Conservation (phyloP, 2,888 invertebrate species). For the Torymus texanus region DNA sequence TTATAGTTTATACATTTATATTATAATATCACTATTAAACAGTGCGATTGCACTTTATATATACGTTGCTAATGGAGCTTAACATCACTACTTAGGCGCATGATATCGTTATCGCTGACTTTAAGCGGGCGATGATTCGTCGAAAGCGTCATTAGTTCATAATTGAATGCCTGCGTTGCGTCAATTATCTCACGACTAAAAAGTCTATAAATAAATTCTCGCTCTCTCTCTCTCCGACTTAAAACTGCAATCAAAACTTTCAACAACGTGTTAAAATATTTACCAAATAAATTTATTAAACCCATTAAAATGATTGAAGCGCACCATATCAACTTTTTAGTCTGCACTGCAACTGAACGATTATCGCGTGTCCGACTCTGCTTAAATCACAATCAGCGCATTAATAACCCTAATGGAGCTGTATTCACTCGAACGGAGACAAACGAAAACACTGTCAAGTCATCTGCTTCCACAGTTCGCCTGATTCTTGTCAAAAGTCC, state of each 20-base stretch:
- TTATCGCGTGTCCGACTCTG: not conserved
- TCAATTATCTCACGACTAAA: too few relatives aligned
- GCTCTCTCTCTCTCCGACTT: too few relatives aligned
- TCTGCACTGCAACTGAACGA: too few relatives aligned
- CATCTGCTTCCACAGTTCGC: not conserved
- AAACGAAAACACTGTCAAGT: constrained; percentile 7
- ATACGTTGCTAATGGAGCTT: not conserved
- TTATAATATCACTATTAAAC: not conserved
- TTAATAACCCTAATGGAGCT: not conserved
- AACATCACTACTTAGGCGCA: not conserved
- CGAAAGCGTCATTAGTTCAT: constrained; percentile 5
- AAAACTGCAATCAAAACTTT: too few relatives aligned
- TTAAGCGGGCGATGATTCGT: not conserved
- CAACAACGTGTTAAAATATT: too few relatives aligned
- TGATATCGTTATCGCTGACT: constrained; percentile 13
- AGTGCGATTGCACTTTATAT: not conserved
- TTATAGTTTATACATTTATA: too few relatives aligned
- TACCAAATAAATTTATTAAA: too few relatives aligned
- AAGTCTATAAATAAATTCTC: too few relatives aligned
- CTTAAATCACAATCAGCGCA: not conserved
- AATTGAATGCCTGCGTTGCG: not conserved
- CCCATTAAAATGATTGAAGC: too few relatives aligned
- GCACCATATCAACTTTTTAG: too few relatives aligned
- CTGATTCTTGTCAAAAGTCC: not conserved
- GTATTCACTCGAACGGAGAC: not conserved